These are phyloP conservation scores for Hedychridium roseum DNA, from an alignment of 2,888 invertebrate species.

Conservation along the genomic window DNA sequence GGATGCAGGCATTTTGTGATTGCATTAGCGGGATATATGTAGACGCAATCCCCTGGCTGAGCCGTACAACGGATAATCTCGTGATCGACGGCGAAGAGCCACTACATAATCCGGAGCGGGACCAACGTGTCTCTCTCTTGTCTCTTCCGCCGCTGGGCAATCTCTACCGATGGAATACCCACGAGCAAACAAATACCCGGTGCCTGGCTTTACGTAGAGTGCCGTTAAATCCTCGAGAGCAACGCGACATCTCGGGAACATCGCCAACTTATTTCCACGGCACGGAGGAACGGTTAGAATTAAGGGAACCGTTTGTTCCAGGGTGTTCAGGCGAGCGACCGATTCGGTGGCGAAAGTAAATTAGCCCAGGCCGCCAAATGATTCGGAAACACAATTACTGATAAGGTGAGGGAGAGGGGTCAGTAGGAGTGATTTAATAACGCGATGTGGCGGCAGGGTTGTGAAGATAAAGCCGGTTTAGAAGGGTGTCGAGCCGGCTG, in stretches of 20 bases:
- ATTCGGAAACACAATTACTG: no score
- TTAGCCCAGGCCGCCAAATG: no score
- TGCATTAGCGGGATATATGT: background rate
- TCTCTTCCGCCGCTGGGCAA: background rate
- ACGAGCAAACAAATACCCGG: constrained; percentile 7
- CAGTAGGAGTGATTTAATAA: no score
- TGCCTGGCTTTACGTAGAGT: background rate
- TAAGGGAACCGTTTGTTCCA: no score
- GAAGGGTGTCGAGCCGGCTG: constrained; percentile 4
- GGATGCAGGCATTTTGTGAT: no score
- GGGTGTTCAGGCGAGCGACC: no score
- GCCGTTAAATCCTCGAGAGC: constrained; percentile 1
- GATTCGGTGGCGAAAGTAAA: no score
- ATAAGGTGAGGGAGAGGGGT: constrained; percentile 23
- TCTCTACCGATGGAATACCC: background rate
- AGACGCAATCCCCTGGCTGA: constrained; percentile 4
- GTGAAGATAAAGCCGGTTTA: no score
- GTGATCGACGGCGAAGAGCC: constrained; percentile 7
- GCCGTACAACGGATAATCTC: constrained; percentile 10
- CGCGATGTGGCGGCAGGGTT: no score
- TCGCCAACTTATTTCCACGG: no score
- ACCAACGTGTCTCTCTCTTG: no score
- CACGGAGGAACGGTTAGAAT: background rate
- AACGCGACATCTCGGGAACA: no score
- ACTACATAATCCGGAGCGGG: constrained; percentile 4